A percentile compares a stretch with the other conserved stretches of the same genome.
Conservation (phyloP, 1,140 invertebrate genomes). For the Ylistrum balloti region DNA sequence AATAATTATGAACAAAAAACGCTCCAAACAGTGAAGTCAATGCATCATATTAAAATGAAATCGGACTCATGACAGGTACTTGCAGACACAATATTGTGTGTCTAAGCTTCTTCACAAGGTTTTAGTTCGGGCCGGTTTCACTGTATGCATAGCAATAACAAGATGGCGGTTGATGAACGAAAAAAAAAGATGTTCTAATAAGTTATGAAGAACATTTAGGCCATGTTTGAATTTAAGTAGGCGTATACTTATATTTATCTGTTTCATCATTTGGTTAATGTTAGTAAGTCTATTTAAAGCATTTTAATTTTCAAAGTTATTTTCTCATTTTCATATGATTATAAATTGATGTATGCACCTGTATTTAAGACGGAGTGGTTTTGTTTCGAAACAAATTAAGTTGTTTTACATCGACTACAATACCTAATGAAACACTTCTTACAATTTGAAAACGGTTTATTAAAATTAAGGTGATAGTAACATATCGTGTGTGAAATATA, state of each 20-base stretch:
- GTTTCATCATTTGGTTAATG: too few species aligned
- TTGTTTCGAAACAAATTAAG: too few species aligned
- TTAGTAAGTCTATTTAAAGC: too few species aligned
- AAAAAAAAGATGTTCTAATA: background rate
- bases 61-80: too few species aligned
- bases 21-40: background rate
- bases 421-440: too few species aligned
- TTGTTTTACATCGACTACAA: too few species aligned
- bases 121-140: background rate
- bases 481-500: background rate
- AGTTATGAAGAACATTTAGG: background rate
- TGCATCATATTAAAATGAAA: too few species aligned
- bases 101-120: background rate
- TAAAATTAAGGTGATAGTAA: background rate
- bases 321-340: too few species aligned
- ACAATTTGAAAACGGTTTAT: background rate
- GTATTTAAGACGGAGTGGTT: too few species aligned
- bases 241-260: background rate
- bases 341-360: too few species aligned
- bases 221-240: background rate
- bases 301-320: too few species aligned
- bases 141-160: conserved; percentile 8
- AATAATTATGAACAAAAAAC: background rate
- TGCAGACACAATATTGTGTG: background rate
- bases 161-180: too few species aligned